Base-by-base conservation (phyloP, 2,113 vertebrate genomes). In the Dromiciops gliroides region DNA sequence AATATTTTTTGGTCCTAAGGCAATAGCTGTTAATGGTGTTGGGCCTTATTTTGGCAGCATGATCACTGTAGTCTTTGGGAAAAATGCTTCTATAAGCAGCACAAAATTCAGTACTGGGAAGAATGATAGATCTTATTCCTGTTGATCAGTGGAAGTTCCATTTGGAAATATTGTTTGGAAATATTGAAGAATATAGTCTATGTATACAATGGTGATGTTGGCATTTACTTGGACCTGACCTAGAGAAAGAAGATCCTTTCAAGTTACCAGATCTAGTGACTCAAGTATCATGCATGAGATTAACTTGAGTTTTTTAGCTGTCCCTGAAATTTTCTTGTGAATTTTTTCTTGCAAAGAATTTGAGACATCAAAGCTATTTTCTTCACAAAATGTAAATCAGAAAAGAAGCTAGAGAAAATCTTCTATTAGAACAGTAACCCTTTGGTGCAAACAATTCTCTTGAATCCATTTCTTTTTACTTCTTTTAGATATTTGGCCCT, bases 311-410 rank as follows among this genome's bases (percentile, higher is more conserved):
- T 96, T 92, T 56, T 94, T 48, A 50, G 51, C 12, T 60, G 89
- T 25, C 94, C 50, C 47, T 83, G 93, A 92, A 96, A 94, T 94
- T 95, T 26, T 92, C 90, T 91, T 88, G 56, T 11, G 94, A 93
- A 67, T 14, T 52, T 48, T n/a, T 93, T 4, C 89, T 93, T 94
- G 50, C 90, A 92, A 50, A 89, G 25, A 94, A 48, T 95, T 49
- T 93, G 88, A 50, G 88, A 83, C 44, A 94, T 94, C 48, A 67
- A 91, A 95, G 88, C 7, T 93, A 93, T 44, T 24, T 89, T 31
- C 49, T 83, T 83, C 56, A 83, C 22, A 83, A 83, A 83, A 16
- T 83, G 16, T 83, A 83, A 83, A 83, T 44, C n/a, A 22, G 19
- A 44, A 83, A 83, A 83, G 37, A 44, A 44, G 16, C 67, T 44